A percentile compares a stretch with the other conserved stretches of the same genome.
phyloP scores from a whole-genome alignment of 2,888 invertebrate species.

The Cephus pulcher region DNA sequence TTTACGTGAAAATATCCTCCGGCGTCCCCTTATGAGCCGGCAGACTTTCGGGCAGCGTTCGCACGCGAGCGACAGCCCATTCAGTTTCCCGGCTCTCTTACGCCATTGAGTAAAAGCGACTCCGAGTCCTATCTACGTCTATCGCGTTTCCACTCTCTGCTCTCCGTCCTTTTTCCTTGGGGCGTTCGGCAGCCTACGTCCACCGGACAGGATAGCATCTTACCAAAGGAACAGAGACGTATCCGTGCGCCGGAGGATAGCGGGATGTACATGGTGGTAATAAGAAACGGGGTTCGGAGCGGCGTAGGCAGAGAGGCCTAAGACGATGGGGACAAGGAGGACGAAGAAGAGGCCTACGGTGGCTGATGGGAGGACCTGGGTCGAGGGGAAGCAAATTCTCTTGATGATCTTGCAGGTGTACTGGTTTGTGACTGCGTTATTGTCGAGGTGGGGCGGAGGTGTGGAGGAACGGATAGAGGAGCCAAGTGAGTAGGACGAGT shows the following conservation, averaged over 20 bases:
- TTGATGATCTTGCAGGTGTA: neutral
- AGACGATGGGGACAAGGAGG: neutral
- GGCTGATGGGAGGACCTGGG: neutral
- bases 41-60: neutral
- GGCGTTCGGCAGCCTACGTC: neutral
- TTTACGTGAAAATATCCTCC: neutral
- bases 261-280: neutral
- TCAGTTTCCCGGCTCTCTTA: neutral
- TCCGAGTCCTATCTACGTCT: neutral
- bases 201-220: neutral
- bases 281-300: neutral
- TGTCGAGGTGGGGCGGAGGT: slow-evolving; percentile 13
- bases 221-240: neutral
- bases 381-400: neutral
- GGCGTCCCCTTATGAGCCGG: neutral
- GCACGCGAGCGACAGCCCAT: neutral
- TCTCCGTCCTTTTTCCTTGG: neutral
- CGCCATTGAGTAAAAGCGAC: neutral
- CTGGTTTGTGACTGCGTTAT: neutral
- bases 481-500: slow-evolving; percentile 20
- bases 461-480: slow-evolving; percentile 13
- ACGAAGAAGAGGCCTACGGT: neutral
- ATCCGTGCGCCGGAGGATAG: neutral
- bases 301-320: neutral
- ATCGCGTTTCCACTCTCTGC: neutral